A percentile compares a stretch with the other conserved stretches of the same genome.
Conservation (phyloP, 2,888 invertebrate species). For the Bursaphelenchus okinawaensis region DNA sequence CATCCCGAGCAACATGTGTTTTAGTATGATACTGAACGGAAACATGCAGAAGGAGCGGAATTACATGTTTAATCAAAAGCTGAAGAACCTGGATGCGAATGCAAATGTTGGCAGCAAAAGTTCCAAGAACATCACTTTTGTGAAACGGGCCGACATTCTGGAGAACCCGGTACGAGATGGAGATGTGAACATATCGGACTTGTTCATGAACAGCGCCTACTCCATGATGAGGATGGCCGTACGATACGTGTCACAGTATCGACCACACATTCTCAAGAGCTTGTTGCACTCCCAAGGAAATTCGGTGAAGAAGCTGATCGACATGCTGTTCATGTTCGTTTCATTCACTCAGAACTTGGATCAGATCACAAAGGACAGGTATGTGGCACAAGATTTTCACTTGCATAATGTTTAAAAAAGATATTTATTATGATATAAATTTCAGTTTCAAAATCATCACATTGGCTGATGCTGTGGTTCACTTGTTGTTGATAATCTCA, state of each 20-base stretch:
- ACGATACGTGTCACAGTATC: constrained; percentile 9
- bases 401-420: not conserved
- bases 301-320: not conserved
- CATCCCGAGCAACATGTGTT: constrained; percentile 9
- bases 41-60: constrained; percentile 1
- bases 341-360: constrained; percentile 15
- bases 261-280: constrained; percentile 4
- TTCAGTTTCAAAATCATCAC: constrained; percentile 27
- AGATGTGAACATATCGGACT: constrained; percentile 2
- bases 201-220: not conserved
- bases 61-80: not conserved
- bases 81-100: not conserved
- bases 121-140: constrained; percentile 10
- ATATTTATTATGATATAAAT: not conserved
- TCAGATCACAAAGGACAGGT: constrained; percentile 23
- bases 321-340: constrained; percentile 12
- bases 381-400: no score
- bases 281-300: not conserved
- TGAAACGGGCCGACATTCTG: constrained; percentile 8
- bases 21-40: not conserved
- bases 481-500: constrained; percentile 19
- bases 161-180: constrained; percentile 12
- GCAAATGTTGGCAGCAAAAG: not conserved
- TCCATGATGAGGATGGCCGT: constrained; percentile 8
- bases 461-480: constrained; percentile 22